phyloP scores from a whole-genome alignment of 2,888 invertebrate species.

The Augiades crinisus region DNA sequence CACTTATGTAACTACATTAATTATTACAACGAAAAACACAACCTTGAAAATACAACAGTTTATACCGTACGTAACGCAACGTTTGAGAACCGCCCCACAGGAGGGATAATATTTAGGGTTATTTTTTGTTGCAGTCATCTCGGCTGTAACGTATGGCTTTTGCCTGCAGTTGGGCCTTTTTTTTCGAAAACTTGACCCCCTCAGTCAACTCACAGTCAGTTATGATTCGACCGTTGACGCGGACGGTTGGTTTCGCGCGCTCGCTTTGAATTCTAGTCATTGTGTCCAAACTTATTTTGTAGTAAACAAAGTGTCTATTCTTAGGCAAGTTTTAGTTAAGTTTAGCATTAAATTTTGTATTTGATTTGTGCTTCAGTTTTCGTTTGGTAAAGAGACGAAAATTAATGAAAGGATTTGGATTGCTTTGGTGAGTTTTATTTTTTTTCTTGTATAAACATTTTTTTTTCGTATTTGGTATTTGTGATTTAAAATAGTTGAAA shows the following conservation, averaged over 20 bases:
- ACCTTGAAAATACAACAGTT: background rate
- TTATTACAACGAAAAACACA: background rate
- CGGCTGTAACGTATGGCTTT: slow-evolving; percentile 75
- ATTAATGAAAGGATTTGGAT: slow-evolving; percentile 78
- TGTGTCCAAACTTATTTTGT: slow-evolving; percentile 65
- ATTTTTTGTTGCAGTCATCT: slow-evolving; percentile 79
- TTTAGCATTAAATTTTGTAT: slow-evolving; percentile 44
- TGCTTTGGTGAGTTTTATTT: slow-evolving; percentile 67
- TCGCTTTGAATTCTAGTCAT: slow-evolving; percentile 74
- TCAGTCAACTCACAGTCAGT: slow-evolving; percentile 63
- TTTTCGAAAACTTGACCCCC: slow-evolving; percentile 74
- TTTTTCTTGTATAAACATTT: too few relatives aligned
- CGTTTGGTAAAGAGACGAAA: slow-evolving; percentile 35
- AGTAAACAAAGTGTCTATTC: slow-evolving; percentile 34
- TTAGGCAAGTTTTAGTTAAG: too few relatives aligned
- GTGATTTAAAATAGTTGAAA: too few relatives aligned
- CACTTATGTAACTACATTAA: too few relatives aligned
- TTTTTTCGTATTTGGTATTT: too few relatives aligned
- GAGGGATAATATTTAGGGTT: slow-evolving; percentile 74
- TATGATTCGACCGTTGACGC: slow-evolving; percentile 72
- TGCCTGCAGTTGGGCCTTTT: slow-evolving; percentile 66
- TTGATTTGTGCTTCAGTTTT: slow-evolving; percentile 44
- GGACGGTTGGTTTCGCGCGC: slow-evolving; percentile 65
- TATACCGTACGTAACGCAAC: slow-evolving; percentile 11
- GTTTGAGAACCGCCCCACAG: slow-evolving; percentile 61